Base-by-base conservation (phyloP, 1,140 invertebrate species). In the Notospermus geniculatus region DNA sequence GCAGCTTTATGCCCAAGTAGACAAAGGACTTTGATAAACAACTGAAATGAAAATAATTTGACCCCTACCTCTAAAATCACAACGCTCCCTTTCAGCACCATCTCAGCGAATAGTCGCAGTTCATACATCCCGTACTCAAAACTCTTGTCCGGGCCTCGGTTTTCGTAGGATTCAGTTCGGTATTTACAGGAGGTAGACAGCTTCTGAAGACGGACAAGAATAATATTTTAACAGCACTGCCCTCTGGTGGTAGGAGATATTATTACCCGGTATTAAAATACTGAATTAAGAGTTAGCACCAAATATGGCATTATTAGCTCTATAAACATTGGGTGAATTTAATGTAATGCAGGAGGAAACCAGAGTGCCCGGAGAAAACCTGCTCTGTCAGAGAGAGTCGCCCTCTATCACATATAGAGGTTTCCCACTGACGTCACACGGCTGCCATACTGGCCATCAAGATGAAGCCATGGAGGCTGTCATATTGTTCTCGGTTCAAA, bases 51-150 rank as follows among this genome's bases (percentile, higher is more conserved):
- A 13, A n/a, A 13, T 13, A 43, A 43, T 11, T 43, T 29, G 36
- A 2, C 4, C 30, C 64, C 61, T 23, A 74, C 75, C 70, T 77
- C 75, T 17, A 75, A 52, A 15, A 75, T 74, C 11, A 75, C 68
- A 17, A 77, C 72, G 69, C 75, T 77, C 41, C 73, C 71, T 63
- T 77, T 77, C 23, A 74, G 32, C 22, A 75, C 54, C 73, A 75
- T 75, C 46, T 77, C 75, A 62, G 66, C 68, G 43, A 77, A 75
- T 7, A 71, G 59, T 25, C 69, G 58, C 2, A 65, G 69, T 58
- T 77, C 75, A 63, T 77, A 74, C 2, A 70, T 73, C n/a, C 73
- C 75, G 64, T 77, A 77, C 57, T 77, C 75, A 28, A 77, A 60
- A n/a, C 62, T 32, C 50, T 73, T 71, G 1, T 41, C 57, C 2